Percentiles rank a stretch among this genome's conserved stretches.
Evolutionary conservation across 2,797 vertebrate species (phyloP).

Genomic region (Jordanella pulchra): DNA sequence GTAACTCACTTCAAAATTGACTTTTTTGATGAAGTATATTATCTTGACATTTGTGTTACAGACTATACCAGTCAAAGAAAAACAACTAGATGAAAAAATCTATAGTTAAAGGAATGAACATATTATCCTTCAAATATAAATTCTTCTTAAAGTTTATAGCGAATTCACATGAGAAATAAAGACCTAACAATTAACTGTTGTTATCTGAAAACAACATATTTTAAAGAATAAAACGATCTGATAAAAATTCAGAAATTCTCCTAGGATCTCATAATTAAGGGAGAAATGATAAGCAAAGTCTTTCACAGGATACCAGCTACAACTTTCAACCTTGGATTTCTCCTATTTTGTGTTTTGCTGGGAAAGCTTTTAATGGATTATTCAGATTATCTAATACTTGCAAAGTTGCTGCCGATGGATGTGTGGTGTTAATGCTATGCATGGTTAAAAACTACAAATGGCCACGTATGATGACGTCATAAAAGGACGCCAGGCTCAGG

Average conservation of each 20-base stretch:
- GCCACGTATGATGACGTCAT: too few species aligned
- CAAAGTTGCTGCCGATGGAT: constrained; percentile 2
- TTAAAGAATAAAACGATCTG: neutral
- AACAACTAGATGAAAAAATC: neutral
- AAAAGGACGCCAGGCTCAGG: neutral
- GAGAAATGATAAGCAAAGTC: neutral
- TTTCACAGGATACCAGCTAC: neutral
- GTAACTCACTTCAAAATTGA: too few species aligned
- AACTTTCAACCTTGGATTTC: neutral
- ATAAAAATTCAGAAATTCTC: neutral
- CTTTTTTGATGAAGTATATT: too few species aligned
- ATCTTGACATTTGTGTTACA: neutral
- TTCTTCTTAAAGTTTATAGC: neutral
- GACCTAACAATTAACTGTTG: too few species aligned
- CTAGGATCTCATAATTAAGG: neutral
- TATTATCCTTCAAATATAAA: neutral
- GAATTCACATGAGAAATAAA: neutral
- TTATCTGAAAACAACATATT: neutral
- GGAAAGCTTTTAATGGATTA: neutral
- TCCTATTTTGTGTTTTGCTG: neutral
- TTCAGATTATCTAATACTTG: neutral
- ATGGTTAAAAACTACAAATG: neutral
- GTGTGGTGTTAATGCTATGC: neutral
- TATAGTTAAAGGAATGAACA: too few species aligned
- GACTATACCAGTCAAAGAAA: neutral